Base-by-base conservation (phyloP, 2,797 vertebrate genomes). In the Lacerta viridis region DNA sequence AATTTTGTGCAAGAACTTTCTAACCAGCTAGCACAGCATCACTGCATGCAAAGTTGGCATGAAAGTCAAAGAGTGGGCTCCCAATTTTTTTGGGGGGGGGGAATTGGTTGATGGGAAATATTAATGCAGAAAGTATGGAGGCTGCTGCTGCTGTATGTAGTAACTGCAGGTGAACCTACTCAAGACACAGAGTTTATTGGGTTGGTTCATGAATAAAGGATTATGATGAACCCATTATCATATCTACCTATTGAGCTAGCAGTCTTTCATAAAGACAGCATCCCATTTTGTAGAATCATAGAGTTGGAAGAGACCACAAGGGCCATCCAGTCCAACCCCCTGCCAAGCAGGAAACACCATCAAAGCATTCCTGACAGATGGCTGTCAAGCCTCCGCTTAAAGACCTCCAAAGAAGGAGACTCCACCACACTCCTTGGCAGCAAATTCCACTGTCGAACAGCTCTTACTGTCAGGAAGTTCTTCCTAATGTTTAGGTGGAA, bases 1-100 rank as follows among this genome's bases (percentile, higher is more conserved):
- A 1, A 5, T 46, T 7, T 75, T 50, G 2, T 0, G 0, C 25
- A 46, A 25, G 20, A 86, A 33, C 59, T 76, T 85, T 77, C 27
- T 85, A 66, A 77, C 27, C 77, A 4, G 61, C 46, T 27, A 39
- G 29, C 43, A n/a, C 72, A 68, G 55, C n/a, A 2, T 5, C 71
- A 91, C 85, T 79, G 20, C 13, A 82, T 59, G 27, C 11, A 55
- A 0, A 0, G 23, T 25, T 61, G 83, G 33, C 68, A 55, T 50
- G 18, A 29, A 25, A 43, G 43, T 82, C 50, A 55, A 6, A 68
- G 39, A 66, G 39, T 29, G 6, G 68, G 13, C 13, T 72, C 43
- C 43, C 50, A 55, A 4, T 50, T 66, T 69, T 29, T 72, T 72
- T 36, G 2, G 69, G n/a, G 69, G 29, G 33, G 33, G 18, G 15